Percentiles rank a stretch among this genome's conserved stretches.
Evolutionary conservation across 2,888 invertebrate species (phyloP).

Genomic region (Phragmatobia fuliginosa): DNA sequence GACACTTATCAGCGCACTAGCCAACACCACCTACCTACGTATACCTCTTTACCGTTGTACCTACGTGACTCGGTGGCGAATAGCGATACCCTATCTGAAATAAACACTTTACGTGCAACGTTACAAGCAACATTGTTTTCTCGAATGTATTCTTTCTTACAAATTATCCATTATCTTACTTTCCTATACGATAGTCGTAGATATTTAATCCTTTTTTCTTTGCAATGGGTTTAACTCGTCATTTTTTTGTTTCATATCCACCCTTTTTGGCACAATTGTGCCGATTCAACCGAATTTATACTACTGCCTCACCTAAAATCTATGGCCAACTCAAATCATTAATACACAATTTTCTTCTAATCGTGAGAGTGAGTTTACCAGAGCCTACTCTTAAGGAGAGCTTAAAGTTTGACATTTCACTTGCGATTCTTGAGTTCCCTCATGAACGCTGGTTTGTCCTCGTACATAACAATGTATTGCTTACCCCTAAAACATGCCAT

Average conservation of each 20-base stretch:
- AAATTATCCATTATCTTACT: too few species aligned
- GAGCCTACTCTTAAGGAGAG: too few species aligned
- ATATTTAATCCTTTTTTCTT: too few species aligned
- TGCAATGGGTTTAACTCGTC: too few species aligned
- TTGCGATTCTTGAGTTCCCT: background rate
- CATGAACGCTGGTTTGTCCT: too few species aligned
- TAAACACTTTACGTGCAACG: constrained; percentile 27
- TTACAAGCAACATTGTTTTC: background rate
- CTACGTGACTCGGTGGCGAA: constrained; percentile 49
- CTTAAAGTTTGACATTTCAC: background rate
- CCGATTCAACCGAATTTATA: too few species aligned
- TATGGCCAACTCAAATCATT: too few species aligned
- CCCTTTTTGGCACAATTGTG: background rate
- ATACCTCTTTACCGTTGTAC: constrained; percentile 47
- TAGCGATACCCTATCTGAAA: constrained; percentile 49
- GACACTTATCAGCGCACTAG: constrained; percentile 62
- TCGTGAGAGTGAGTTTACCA: too few species aligned
- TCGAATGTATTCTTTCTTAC: background rate
- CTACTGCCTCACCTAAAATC: too few species aligned
- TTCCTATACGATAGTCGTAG: background rate
- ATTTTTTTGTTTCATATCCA: background rate
- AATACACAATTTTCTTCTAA: too few species aligned
- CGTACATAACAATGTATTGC: too few species aligned
- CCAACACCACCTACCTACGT: constrained; percentile 38
- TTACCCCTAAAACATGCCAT: too few species aligned